Evolutionary conservation across 2,797 vertebrate species (phyloP).

Genomic region (Aphelocoma californica): DNA sequence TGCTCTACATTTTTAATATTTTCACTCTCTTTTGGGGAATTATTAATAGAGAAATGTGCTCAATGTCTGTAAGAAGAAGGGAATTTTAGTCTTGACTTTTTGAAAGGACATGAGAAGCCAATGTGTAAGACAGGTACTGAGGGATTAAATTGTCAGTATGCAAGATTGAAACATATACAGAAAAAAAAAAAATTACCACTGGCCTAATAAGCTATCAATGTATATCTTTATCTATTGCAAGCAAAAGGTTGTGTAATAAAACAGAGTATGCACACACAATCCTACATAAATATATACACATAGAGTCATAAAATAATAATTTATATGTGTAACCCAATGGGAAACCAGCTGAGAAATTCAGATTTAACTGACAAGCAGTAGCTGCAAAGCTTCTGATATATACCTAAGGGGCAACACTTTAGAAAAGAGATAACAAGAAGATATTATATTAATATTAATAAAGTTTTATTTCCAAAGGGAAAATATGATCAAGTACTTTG

Average conservation of each 20-base stretch:
- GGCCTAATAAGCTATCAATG: neutral
- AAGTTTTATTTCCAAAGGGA: conserved; percentile 32
- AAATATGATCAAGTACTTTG: conserved; percentile 17
- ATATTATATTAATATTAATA: conserved; percentile 58
- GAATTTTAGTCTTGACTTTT: neutral
- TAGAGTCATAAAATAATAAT: conserved; percentile 8
- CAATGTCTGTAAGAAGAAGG: neutral
- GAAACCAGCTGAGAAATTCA: conserved; percentile 5
- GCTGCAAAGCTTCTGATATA: neutral
- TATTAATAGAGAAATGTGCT: neutral
- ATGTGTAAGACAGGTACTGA: neutral
- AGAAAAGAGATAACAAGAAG: conserved; percentile 45
- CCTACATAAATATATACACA: neutral
- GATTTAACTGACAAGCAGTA: conserved; percentile 17
- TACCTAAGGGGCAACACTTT: conserved; percentile 33
- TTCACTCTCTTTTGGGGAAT: neutral
- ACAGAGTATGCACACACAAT: neutral
- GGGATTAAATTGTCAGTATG: neutral
- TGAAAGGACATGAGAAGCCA: neutral
- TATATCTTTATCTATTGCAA: neutral
- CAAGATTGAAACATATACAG: neutral
- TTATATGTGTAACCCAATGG: neutral
- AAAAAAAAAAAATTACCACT: neutral
- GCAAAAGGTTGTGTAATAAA: neutral
- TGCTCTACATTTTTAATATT: neutral